Evolutionary conservation across 2,888 invertebrate species (phyloP).

Genomic region (Clepsis dumicolana): DNA sequence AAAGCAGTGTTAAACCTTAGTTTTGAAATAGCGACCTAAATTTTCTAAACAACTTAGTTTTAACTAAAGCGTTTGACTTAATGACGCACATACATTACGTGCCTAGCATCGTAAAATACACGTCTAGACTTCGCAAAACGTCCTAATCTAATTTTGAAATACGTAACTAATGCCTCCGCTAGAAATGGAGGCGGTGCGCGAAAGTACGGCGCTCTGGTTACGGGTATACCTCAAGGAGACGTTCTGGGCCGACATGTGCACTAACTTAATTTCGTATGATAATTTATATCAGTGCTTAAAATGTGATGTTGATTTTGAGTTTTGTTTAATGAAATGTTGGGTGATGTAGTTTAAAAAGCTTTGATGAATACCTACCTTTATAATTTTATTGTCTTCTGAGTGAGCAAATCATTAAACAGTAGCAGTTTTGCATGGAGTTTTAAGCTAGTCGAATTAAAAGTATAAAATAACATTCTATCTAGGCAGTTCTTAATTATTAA

Average conservation of each 20-base stretch:
- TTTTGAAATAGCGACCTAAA: not conserved
- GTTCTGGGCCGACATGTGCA: slow-evolving; percentile 22
- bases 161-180: slow-evolving; percentile 32
- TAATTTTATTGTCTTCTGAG: too few relatives aligned
- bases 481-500: too few relatives aligned
- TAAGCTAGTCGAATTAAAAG: too few relatives aligned
- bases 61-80: slow-evolving; percentile 13
- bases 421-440: too few relatives aligned
- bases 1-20: not conserved
- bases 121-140: slow-evolving; percentile 30
- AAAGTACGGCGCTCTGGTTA: slow-evolving; percentile 12
- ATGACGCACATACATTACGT: slow-evolving; percentile 22
- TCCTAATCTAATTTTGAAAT: slow-evolving; percentile 35
- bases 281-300: slow-evolving; percentile 14
- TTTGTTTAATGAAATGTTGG: slow-evolving; percentile 1
- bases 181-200: slow-evolving; percentile 17
- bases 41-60: slow-evolving; percentile 23
- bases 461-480: too few relatives aligned
- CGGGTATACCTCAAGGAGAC: slow-evolving; percentile 35
- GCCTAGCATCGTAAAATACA: slow-evolving; percentile 21
- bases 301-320: slow-evolving; percentile 15
- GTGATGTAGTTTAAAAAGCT: not conserved
- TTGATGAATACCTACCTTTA: too few relatives aligned
- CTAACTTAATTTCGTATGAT: slow-evolving; percentile 32
- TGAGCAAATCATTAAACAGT: too few relatives aligned